Evolutionary conservation across 2,797 vertebrate genomes (phyloP).

Genomic region (Fistularia commersonii): DNA sequence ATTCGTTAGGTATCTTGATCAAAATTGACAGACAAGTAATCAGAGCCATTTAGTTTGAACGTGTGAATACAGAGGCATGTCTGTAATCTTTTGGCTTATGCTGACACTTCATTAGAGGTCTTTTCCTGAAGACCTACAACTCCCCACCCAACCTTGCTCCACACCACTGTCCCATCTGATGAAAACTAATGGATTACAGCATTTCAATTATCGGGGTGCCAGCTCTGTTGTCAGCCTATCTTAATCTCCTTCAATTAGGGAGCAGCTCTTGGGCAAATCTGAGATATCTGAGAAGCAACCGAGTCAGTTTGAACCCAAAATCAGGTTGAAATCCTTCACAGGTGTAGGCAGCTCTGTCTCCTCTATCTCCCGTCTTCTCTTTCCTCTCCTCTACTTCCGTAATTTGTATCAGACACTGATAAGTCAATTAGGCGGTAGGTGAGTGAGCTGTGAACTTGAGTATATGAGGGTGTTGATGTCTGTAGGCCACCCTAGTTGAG

Average conservation of each 20-base stretch:
- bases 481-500: constrained; percentile 48
- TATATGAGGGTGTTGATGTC: constrained; percentile 12
- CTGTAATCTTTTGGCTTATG: constrained; percentile 47
- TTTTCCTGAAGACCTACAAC: constrained; percentile 55
- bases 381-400: constrained; percentile 58
- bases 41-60: constrained; percentile 49
- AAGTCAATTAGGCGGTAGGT: constrained; percentile 68
- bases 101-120: constrained; percentile 73
- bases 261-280: constrained; percentile 74
- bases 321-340: constrained; percentile 62
- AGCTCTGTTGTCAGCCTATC: constrained; percentile 68
- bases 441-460: constrained; percentile 26
- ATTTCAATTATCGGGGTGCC: constrained; percentile 66
- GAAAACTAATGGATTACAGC: constrained; percentile 77
- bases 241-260: constrained; percentile 78
- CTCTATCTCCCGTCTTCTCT: constrained; percentile 31
- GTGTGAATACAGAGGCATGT: constrained; percentile 60
- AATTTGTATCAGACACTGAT: constrained; percentile 74
- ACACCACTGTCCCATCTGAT: constrained; percentile 66
- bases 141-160: constrained; percentile 28
- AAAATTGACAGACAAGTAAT: constrained; percentile 56
- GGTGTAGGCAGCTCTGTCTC: constrained; percentile 26
- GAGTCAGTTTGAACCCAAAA: constrained; percentile 60
- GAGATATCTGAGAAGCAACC: constrained; percentile 72
- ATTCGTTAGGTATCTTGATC: constrained; percentile 41